A percentile compares a stretch with the other conserved stretches of the same genome.
phyloP scores from a whole-genome alignment of 2,797 vertebrate genomes.

The Melanotaenia trifasciata region DNA sequence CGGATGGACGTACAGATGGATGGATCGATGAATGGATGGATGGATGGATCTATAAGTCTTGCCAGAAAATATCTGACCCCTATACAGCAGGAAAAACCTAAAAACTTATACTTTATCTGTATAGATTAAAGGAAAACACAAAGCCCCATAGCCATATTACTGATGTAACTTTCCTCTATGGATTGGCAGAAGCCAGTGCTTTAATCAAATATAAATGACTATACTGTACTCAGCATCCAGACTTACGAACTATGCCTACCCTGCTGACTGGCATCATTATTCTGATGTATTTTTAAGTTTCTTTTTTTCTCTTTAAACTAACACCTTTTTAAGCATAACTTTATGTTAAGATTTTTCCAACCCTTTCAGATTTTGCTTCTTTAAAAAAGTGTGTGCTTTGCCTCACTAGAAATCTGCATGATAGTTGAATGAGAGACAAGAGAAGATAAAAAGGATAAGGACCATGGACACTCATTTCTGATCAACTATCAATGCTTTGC shows the following conservation, averaged over 20 bases:
- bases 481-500: too few relatives aligned
- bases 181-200: constrained; percentile 58
- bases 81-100: neutral
- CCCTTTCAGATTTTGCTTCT: too few relatives aligned
- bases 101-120: constrained; percentile 29
- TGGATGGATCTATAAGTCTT: neutral
- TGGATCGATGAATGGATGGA: too few relatives aligned
- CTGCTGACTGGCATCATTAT: constrained; percentile 57
- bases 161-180: constrained; percentile 46
- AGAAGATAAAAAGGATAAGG: too few relatives aligned
- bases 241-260: constrained; percentile 26
- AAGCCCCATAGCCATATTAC: constrained; percentile 39
- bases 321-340: too few relatives aligned
- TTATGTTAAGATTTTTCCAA: neutral
- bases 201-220: constrained; percentile 75
- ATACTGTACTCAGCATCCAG: constrained; percentile 49
- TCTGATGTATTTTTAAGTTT: constrained; percentile 50
- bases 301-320: constrained; percentile 8
- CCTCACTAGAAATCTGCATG: too few relatives aligned
- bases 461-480: too few relatives aligned
- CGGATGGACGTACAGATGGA: too few relatives aligned
- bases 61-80: constrained; percentile 11
- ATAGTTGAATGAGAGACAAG: too few relatives aligned
- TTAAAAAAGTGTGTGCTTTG: too few relatives aligned
- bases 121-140: constrained; percentile 22